Evolutionary conservation across 2,888 invertebrate genomes (phyloP).

Genomic region (Plagiodera versicolora): DNA sequence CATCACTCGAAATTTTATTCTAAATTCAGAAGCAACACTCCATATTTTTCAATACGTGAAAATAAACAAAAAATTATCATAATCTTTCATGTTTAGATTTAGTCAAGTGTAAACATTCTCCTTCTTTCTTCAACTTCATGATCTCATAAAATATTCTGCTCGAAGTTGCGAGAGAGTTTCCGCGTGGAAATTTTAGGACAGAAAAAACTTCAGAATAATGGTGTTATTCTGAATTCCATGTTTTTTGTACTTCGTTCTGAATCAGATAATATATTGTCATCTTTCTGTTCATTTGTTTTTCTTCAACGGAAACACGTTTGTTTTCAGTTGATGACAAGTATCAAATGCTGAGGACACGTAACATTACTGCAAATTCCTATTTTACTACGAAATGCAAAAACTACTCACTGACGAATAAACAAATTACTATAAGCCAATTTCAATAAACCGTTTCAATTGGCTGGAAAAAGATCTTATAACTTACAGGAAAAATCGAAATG

Average conservation of each 20-base stretch:
- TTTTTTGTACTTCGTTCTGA: conserved; percentile 26
- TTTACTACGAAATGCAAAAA: too few species aligned
- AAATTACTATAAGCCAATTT: too few species aligned
- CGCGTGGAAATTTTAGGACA: conserved; percentile 38
- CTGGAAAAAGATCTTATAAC: too few species aligned
- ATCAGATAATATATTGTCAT: neutral
- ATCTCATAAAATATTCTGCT: conserved; percentile 46
- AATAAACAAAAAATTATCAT: conserved; percentile 35
- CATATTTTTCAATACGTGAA: conserved; percentile 32
- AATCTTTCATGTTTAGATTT: conserved; percentile 31
- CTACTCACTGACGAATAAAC: too few species aligned
- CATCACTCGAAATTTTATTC: conserved; percentile 7
- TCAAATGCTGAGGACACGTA: too few species aligned
- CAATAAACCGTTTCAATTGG: too few species aligned
- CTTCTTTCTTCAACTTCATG: conserved; percentile 39
- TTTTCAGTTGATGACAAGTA: neutral
- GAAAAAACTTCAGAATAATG: conserved; percentile 40
- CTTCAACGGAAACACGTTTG: too few species aligned
- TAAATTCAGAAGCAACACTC: conserved; percentile 28
- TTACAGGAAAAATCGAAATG: too few species aligned
- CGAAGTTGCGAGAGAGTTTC: conserved; percentile 34
- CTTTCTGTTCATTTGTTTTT: too few species aligned
- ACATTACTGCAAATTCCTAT: too few species aligned
- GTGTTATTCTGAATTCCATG: conserved; percentile 41
- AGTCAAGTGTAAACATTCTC: conserved; percentile 31